Conservation (phyloP, 1,140 invertebrate species). For the Philotrypesis tridentata region DNA sequence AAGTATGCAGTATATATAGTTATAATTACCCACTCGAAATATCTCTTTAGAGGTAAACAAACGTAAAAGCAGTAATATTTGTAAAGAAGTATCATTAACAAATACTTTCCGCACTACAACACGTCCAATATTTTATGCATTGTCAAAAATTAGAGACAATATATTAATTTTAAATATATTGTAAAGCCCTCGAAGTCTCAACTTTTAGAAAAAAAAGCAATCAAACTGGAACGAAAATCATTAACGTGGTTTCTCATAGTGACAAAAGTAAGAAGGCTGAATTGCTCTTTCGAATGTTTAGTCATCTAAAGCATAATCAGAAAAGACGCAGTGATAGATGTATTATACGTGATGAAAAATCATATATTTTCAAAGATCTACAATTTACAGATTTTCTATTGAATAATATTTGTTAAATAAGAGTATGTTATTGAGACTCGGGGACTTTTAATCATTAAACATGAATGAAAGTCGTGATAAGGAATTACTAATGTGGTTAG, state of each 20-base stretch:
- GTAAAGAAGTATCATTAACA: neutral
- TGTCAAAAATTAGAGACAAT: slow-evolving; percentile 8
- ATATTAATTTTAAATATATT: slow-evolving; percentile 26
- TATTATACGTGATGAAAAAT: slow-evolving; percentile 8
- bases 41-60: slow-evolving; percentile 17
- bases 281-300: slow-evolving; percentile 23
- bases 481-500: neutral
- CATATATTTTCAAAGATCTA: slow-evolving; percentile 7
- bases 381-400: slow-evolving; percentile 17
- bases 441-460: slow-evolving; percentile 17
- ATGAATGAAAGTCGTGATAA: neutral
- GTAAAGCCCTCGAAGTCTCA: slow-evolving; percentile 13
- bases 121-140: slow-evolving; percentile 40
- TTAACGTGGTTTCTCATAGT: slow-evolving; percentile 1
- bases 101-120: slow-evolving; percentile 22
- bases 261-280: neutral
- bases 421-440: slow-evolving; percentile 24
- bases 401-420: neutral
- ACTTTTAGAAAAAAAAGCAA: slow-evolving; percentile 18
- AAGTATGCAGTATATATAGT: neutral
- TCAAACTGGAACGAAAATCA: neutral
- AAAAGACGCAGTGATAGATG: neutral
- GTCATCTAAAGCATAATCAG: neutral
- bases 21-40: slow-evolving; percentile 20
- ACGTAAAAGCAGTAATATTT: slow-evolving; percentile 23